Evolutionary conservation across 2,113 vertebrate genomes (phyloP).

Genomic region (Leptodactylus fuscus): DNA sequence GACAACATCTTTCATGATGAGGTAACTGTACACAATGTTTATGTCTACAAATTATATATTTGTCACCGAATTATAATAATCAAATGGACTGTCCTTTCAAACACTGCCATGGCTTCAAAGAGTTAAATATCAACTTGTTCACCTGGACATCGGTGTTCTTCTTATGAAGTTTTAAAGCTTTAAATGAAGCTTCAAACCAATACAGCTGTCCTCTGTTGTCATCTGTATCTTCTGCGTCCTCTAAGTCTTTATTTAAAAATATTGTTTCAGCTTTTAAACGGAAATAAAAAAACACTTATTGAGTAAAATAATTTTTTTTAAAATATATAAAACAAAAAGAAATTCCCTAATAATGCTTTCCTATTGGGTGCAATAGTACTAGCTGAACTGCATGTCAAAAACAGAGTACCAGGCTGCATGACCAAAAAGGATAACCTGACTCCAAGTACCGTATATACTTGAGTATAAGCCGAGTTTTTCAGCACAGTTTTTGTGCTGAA

Average conservation of each 20-base stretch:
- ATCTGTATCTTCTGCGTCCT: constrained; percentile 76
- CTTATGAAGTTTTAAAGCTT: constrained; percentile 83
- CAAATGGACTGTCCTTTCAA: no score
- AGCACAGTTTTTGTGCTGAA: no score
- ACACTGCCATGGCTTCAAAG: no score
- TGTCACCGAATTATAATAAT: no score
- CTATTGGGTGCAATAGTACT: not conserved
- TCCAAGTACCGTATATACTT: no score
- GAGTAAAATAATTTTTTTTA: not conserved
- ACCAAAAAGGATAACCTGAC: not conserved
- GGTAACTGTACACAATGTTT: not conserved
- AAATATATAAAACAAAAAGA: no score
- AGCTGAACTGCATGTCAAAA: not conserved
- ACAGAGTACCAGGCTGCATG: not conserved
- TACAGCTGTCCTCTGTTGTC: constrained; percentile 73
- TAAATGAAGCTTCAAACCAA: constrained; percentile 88
- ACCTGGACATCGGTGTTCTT: constrained; percentile 86
- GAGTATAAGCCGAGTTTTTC: no score
- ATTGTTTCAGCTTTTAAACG: constrained; percentile 86
- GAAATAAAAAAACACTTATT: not conserved
- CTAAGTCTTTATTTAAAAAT: constrained; percentile 84
- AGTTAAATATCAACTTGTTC: constrained; percentile 14
- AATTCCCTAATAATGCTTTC: no score
- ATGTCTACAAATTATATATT: no score
- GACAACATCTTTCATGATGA: not conserved